Conservation (phyloP, 2,113 vertebrate genomes). For the Dipodomys ordii region DNA sequence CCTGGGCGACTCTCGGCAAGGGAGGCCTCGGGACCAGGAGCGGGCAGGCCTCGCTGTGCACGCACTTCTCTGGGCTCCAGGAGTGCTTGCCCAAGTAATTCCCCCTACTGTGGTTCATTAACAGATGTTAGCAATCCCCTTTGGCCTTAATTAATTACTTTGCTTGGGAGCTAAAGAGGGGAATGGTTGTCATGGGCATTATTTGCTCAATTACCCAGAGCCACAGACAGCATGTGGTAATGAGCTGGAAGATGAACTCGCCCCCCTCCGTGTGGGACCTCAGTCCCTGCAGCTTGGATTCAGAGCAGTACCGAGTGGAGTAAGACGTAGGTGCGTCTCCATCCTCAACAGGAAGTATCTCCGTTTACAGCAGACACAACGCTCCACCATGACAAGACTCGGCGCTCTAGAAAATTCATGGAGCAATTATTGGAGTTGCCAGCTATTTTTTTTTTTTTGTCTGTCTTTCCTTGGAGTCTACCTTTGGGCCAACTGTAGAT, state of each 20-base stretch:
- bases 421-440: background rate
- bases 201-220: conserved; percentile 87
- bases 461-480: background rate
- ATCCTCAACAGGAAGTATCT: background rate
- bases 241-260: conserved; percentile 74
- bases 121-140: conserved; percentile 81
- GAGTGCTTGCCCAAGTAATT: conserved; percentile 75
- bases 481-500: background rate
- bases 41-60: conserved; percentile 29
- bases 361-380: background rate
- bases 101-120: conserved; percentile 84
- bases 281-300: background rate
- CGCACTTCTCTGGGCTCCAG: conserved; percentile 59
- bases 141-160: conserved; percentile 87
- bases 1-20: background rate
- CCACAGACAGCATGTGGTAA: conserved; percentile 80
- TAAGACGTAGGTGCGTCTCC: background rate
- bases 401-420: conserved; percentile 26
- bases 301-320: background rate
- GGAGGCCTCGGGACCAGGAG: conserved; percentile 32
- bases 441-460: conserved; percentile 46
- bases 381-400: conserved; percentile 1
- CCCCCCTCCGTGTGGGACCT: background rate
- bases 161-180: conserved; percentile 76
- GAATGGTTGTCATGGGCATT: conserved; percentile 84